These are phyloP conservation scores for Indicator indicator DNA, from an alignment of 2,113 vertebrate genomes.

Conservation along the genomic window DNA sequence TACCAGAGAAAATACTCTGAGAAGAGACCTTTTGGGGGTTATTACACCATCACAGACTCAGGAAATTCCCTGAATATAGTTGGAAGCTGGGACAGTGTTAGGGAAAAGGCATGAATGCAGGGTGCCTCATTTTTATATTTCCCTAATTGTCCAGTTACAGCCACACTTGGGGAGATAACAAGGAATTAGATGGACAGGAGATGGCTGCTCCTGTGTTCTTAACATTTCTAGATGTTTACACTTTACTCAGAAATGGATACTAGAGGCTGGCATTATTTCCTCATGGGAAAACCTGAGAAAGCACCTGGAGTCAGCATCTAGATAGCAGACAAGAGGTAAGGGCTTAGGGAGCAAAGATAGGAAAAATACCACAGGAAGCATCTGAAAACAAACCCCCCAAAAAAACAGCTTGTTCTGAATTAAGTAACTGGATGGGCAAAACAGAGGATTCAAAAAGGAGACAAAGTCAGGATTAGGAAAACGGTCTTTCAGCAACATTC, in stretches of 20 bases:
- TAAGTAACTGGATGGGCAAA: neutral
- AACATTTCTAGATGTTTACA: neutral
- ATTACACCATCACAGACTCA: neutral
- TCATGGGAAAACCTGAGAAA: neutral
- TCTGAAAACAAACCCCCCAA: neutral
- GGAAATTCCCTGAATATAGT: neutral
- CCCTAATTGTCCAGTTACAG: neutral
- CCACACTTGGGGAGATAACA: neutral
- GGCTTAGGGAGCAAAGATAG: neutral
- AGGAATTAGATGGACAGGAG: neutral
- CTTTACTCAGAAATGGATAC: neutral
- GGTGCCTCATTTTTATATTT: neutral
- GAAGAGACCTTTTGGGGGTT: neutral
- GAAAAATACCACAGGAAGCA: neutral
- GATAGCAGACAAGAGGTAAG: neutral
- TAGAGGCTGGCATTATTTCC: neutral
- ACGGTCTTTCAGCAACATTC: neutral
- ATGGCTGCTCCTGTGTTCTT: neutral
- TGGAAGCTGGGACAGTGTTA: neutral
- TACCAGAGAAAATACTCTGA: neutral
- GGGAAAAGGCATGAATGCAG: neutral
- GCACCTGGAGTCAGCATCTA: neutral
- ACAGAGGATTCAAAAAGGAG: neutral
- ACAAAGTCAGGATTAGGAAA: neutral
- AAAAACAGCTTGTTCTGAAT: neutral